A percentile compares a stretch with the other conserved stretches of the same genome.
phyloP scores from a whole-genome alignment of 2,888 invertebrate species.

The Polymixis flavicincta region DNA sequence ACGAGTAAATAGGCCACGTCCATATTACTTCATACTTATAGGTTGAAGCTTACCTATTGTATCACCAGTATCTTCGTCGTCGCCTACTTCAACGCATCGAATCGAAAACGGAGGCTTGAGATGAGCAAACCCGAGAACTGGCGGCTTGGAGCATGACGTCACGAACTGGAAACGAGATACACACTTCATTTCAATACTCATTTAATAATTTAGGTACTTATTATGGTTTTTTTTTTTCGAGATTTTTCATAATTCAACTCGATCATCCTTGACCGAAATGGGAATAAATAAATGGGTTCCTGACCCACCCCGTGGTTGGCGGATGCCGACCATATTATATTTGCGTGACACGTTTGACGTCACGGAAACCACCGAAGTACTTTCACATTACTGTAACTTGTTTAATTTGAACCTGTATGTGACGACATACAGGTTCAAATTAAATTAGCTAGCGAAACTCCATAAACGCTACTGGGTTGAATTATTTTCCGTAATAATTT shows the following conservation, averaged over 20 bases:
- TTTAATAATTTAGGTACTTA: not conserved
- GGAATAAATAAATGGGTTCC: too few relatives aligned
- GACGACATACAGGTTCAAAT: too few relatives aligned
- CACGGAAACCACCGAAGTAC: not conserved
- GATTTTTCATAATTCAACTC: not conserved
- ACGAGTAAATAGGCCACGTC: too few relatives aligned
- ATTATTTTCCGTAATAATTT: too few relatives aligned
- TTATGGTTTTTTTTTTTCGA: not conserved
- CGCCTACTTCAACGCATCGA: conserved; percentile 99
- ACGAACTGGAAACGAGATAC: conserved; percentile 92
- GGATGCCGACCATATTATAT: too few relatives aligned
- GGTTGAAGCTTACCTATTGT: conserved; percentile 91
- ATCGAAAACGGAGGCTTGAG: conserved; percentile 99
- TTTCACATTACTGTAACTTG: too few relatives aligned
- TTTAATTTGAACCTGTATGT: too few relatives aligned
- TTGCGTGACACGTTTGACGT: too few relatives aligned
- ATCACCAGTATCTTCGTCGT: conserved; percentile 98
- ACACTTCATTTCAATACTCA: not conserved
- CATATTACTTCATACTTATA: too few relatives aligned
- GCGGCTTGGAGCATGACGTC: conserved; percentile 99
- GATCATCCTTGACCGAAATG: not conserved
- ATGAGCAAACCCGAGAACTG: conserved; percentile 98
- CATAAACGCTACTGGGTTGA: too few relatives aligned
- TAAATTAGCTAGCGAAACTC: too few relatives aligned
- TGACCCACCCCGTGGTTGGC: too few relatives aligned